Conservation (phyloP, 2,797 vertebrate genomes). For the Pseudochaenichthys georgianus region DNA sequence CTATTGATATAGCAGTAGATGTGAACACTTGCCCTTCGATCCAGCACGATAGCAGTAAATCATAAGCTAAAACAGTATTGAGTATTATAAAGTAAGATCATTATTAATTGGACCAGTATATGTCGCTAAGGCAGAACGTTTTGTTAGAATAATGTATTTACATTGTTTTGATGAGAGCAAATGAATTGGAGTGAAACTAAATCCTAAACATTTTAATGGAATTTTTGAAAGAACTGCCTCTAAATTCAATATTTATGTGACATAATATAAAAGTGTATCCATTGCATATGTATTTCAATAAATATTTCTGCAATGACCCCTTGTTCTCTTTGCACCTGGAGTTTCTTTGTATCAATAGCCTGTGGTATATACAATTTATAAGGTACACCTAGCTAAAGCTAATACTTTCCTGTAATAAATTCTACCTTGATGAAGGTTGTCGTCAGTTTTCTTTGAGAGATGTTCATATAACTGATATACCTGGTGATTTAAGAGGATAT, state of each 20-base stretch:
- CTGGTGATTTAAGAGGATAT: not conserved
- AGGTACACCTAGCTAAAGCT: not conserved
- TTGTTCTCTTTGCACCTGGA: conserved; percentile 25
- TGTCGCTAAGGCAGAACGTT: conserved; percentile 48
- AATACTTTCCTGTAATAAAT: not conserved
- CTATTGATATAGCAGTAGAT: conserved; percentile 85
- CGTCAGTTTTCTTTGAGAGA: not conserved
- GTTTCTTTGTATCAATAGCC: conserved; percentile 16
- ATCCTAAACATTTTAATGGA: conserved; percentile 55
- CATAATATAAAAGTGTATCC: conserved; percentile 79
- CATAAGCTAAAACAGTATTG: conserved; percentile 71
- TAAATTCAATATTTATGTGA: conserved; percentile 84
- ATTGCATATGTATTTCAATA: conserved; percentile 87
- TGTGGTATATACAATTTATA: not conserved
- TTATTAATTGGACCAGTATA: conserved; percentile 62
- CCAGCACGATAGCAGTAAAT: conserved; percentile 73
- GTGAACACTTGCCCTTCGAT: conserved; percentile 86
- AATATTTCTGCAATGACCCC: conserved; percentile 81
- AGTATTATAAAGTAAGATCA: conserved; percentile 66
- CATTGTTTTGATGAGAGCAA: conserved; percentile 55
- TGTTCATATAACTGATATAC: not conserved
- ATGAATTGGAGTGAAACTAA: conserved; percentile 64
- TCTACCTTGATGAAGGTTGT: not conserved
- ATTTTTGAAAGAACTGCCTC: conserved; percentile 67
- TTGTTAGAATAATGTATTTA: conserved; percentile 54